Base-by-base conservation (phyloP, 2,113 vertebrate species). In the Melanotaenia duboulayi region DNA sequence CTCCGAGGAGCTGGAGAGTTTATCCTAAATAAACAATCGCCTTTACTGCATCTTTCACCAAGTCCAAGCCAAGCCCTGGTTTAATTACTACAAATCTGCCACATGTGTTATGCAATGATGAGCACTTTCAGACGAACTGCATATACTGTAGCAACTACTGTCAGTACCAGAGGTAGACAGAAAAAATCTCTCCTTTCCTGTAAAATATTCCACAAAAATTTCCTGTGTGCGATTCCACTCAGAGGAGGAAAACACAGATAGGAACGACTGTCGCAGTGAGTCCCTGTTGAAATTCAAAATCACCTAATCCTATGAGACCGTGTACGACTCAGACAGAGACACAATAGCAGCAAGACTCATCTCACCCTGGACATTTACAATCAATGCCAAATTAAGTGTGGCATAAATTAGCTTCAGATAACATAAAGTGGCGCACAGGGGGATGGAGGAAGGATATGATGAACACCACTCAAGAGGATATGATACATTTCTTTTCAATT, bases 361-460 rank as follows among this genome's bases (percentile, higher is more conserved):
- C 88, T 92, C 87, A 91, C 83, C 83, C 85, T 23, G 90, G 87
- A 93, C 91, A 87, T 90, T 94, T 85, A 92, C 91, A 93, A 92
- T 86, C 81, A 88, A 87, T 81, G 88, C 89, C 82, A 91, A 92
- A 93, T 94, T 90, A 92, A 90, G 87, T 90, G 92, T 91, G 89
- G 91, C 93, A 92, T 91, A 92, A 93, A 93, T 93, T 93, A 94
- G 89, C 83, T 78, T 74, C 84, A 83, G 87, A 93, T 93, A 93
- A 91, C 82, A 79, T 80, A 91, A 90, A 90, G 88, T 86, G 73
- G 80, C 75, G 77, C 91, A 86, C 78, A 74, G 90, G 90, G 32
- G 91, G 89, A 88, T 74, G 77, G 83, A 90, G 85, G 79, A 84
- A 82, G 86, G 88, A 90, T 88, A 66, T 87, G 91, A 91, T 91